Conservation (phyloP, 2,888 invertebrate genomes). For the Ornithoptera alexandrae region DNA sequence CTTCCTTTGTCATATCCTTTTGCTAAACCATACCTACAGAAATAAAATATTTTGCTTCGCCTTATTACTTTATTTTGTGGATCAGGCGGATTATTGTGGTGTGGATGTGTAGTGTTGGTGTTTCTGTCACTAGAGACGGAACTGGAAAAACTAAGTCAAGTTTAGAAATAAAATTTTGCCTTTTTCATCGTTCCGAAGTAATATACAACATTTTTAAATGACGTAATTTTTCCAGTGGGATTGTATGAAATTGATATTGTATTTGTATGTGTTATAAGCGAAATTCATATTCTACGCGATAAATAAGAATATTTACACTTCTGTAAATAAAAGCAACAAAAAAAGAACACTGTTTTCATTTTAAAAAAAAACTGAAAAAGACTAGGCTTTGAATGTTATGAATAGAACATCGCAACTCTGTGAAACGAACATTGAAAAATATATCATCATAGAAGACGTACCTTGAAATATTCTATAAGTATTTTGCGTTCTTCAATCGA, state of each 20-base stretch:
- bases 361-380: neutral
- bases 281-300: slow-evolving; percentile 48
- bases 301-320: slow-evolving; percentile 55
- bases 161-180: neutral
- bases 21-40: neutral
- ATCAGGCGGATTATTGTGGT: slow-evolving; percentile 11
- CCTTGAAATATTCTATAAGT: too few species aligned
- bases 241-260: slow-evolving; percentile 33
- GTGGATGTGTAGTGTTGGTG: neutral
- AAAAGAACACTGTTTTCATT: slow-evolving; percentile 34
- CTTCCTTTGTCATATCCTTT: neutral
- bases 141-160: slow-evolving; percentile 8
- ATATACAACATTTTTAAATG: neutral
- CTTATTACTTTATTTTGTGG: slow-evolving; percentile 6
- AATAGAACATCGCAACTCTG: too few species aligned
- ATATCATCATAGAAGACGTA: too few species aligned
- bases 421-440: too few species aligned
- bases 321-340: slow-evolving; percentile 58
- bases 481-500: too few species aligned
- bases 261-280: slow-evolving; percentile 42
- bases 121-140: slow-evolving; percentile 4
- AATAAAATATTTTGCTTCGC: neutral
- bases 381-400: neutral
- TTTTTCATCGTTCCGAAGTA: neutral
- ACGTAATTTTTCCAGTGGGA: slow-evolving; percentile 24